A percentile compares a stretch with the other conserved stretches of the same genome.
phyloP scores from a whole-genome alignment of 1,140 invertebrate species.

The Drosophila saltans region DNA sequence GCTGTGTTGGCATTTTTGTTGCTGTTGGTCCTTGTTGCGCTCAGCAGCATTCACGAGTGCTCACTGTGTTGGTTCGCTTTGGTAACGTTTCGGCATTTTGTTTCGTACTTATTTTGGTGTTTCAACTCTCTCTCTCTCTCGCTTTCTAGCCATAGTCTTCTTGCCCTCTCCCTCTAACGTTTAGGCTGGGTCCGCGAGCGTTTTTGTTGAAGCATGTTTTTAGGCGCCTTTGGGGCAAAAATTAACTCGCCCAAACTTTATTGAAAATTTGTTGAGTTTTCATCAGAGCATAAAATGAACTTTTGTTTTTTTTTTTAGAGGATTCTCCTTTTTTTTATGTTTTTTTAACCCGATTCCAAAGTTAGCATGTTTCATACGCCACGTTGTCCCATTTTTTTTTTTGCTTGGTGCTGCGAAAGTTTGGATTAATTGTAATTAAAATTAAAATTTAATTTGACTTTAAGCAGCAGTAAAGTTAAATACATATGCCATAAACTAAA shows the following conservation, averaged over 20 bases:
- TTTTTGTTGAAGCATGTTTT: slow-evolving; percentile 47
- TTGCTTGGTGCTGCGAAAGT: background rate
- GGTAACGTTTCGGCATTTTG: slow-evolving; percentile 36
- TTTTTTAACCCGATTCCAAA: slow-evolving; percentile 6
- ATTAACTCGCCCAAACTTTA: slow-evolving; percentile 32
- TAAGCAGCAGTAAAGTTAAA: background rate
- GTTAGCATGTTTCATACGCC: background rate
- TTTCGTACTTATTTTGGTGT: slow-evolving; percentile 5
- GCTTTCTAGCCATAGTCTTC: background rate
- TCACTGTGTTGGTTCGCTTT: slow-evolving; percentile 6
- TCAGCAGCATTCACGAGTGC: slow-evolving; percentile 40
- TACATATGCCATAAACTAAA: too few relatives aligned
- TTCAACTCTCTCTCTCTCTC: background rate
- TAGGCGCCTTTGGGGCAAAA: slow-evolving; percentile 45
- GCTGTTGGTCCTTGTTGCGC: slow-evolving; percentile 67
- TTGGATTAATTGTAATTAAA: slow-evolving; percentile 5
- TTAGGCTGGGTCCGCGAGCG: slow-evolving; percentile 46
- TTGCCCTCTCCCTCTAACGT: slow-evolving; percentile 10
- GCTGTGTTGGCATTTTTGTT: slow-evolving; percentile 62
- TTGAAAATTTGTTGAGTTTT: slow-evolving; percentile 9
- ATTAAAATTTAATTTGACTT: background rate
- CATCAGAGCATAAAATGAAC: slow-evolving; percentile 8
- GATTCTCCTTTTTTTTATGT: background rate
- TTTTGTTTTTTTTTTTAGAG: background rate
- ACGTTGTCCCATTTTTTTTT: background rate